Evolutionary conservation across 2,113 vertebrate genomes (phyloP).

Genomic region (Heterochromis multidens): DNA sequence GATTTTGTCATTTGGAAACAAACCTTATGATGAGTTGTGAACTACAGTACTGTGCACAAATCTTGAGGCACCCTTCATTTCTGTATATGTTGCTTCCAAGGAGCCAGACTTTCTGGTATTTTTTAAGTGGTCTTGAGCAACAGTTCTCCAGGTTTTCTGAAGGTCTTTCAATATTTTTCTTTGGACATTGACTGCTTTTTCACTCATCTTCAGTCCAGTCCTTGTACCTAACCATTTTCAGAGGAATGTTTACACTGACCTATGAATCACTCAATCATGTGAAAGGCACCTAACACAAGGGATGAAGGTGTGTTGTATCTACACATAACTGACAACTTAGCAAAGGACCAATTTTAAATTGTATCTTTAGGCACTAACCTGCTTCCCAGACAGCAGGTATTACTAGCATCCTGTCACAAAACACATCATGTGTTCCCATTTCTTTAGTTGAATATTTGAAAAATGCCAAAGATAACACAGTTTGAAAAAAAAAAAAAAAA

Average conservation of each 20-base stretch:
- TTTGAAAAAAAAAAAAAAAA: background rate
- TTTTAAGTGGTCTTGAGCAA: background rate
- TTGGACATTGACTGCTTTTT: background rate
- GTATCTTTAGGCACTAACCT: background rate
- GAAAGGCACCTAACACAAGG: background rate
- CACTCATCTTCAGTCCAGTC: background rate
- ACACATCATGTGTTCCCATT: background rate
- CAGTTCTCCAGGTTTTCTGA: background rate
- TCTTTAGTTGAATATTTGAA: background rate
- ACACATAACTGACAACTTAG: background rate
- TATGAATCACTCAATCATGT: background rate
- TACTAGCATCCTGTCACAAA: background rate
- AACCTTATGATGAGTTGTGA: background rate
- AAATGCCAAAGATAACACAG: background rate
- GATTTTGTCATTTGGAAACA: background rate
- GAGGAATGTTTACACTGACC: background rate
- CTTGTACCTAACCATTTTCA: background rate
- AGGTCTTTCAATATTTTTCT: background rate
- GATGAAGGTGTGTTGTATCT: background rate
- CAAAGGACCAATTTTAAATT: background rate
- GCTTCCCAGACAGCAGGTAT: background rate
- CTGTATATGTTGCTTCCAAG: no score
- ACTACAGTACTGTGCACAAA: background rate
- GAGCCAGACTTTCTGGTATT: background rate
- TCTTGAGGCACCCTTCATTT: no score